phyloP scores from a whole-genome alignment of 2,797 vertebrate species.

The Rhincodon typus region DNA sequence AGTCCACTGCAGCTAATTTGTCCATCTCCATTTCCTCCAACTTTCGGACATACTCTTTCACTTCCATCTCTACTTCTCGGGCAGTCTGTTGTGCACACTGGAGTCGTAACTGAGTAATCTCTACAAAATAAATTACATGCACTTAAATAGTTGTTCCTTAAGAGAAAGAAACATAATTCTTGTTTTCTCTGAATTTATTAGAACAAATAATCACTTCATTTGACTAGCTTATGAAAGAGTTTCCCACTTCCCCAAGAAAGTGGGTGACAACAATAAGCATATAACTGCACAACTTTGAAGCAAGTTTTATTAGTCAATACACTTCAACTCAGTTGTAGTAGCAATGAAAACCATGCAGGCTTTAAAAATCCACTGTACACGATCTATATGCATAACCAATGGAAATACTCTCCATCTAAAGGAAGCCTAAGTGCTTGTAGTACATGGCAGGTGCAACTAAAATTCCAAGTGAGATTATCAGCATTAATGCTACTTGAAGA shows the following conservation, averaged over 20 bases:
- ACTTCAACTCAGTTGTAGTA: not conserved
- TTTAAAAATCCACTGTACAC: not conserved
- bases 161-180: not conserved
- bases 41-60: constrained; percentile 52
- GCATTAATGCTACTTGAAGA: not conserved
- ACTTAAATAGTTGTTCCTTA: not conserved
- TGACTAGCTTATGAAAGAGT: not conserved
- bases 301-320: not conserved
- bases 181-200: not conserved
- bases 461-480: not conserved
- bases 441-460: not conserved
- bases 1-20: constrained; percentile 46
- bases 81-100: constrained; percentile 54
- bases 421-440: not conserved
- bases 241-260: not conserved
- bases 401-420: not conserved
- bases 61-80: constrained; percentile 60
- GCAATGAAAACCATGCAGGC: not conserved
- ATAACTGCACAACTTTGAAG: not conserved
- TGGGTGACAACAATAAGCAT: not conserved
- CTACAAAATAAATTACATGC: constrained; percentile 48
- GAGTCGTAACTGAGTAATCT: constrained; percentile 56
- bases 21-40: constrained; percentile 59
- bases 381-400: not conserved
- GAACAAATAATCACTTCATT: not conserved